Evolutionary conservation across 2,113 vertebrate species (phyloP).

Genomic region (Nyctereutes procyonoides): DNA sequence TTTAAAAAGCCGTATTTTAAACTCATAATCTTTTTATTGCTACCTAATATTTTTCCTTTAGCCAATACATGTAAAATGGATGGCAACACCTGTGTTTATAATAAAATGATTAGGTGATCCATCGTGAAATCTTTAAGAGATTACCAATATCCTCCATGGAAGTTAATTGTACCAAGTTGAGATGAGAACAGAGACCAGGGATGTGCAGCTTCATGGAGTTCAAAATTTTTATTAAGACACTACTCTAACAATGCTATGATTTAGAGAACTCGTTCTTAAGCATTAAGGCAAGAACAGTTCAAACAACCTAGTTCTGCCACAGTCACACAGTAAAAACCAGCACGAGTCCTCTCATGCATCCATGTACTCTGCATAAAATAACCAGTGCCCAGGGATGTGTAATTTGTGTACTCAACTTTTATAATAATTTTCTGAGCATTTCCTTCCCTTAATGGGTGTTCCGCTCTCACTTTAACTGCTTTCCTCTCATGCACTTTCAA

Average conservation of each 20-base stretch:
- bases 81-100: not conserved
- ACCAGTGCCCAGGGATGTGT: not conserved
- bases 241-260: not conserved
- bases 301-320: not conserved
- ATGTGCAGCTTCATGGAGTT: not conserved
- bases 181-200: not conserved
- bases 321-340: not conserved
- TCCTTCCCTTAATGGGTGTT: slow-evolving; percentile 37
- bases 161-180: not conserved
- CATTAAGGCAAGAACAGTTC: not conserved
- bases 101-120: not conserved
- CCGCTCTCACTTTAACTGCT: slow-evolving; percentile 42
- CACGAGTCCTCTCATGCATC: not conserved
- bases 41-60: slow-evolving; percentile 15
- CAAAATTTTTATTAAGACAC: slow-evolving; percentile 53
- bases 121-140: not conserved
- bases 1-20: not conserved
- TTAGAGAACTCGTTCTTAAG: slow-evolving; percentile 19
- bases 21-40: not conserved
- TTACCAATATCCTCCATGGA: not conserved
- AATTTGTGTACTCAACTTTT: slow-evolving; percentile 56
- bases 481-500: slow-evolving; percentile 58
- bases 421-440: slow-evolving; percentile 68
- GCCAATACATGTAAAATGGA: not conserved
- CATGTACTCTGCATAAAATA: not conserved